Conservation (phyloP, 2,113 vertebrate genomes). For the Brienomyrus brachyistius region DNA sequence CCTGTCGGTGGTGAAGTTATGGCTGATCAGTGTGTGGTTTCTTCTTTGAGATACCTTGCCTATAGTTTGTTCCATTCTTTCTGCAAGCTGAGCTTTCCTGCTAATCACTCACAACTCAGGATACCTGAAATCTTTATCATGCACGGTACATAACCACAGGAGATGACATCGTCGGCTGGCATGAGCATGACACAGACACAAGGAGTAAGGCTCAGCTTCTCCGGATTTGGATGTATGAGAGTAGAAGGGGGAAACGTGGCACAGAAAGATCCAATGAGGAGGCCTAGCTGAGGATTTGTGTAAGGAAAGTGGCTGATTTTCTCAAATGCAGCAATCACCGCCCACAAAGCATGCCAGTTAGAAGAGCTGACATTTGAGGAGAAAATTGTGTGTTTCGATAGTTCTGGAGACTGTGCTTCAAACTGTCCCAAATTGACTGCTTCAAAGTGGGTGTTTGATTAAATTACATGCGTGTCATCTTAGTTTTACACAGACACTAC, state of each 20-base stretch:
- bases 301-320: not conserved
- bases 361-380: not conserved
- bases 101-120: not conserved
- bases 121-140: not conserved
- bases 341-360: not conserved
- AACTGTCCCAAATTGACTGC: not conserved
- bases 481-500: not conserved
- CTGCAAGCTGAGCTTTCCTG: not conserved
- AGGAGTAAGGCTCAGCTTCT: not conserved
- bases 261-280: not conserved
- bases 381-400: not conserved
- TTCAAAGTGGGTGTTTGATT: not conserved
- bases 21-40: not conserved
- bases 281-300: not conserved
- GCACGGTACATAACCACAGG: not conserved
- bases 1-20: not conserved
- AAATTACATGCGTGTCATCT: not conserved
- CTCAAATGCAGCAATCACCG: not conserved
- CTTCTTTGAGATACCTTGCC: not conserved
- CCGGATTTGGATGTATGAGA: not conserved
- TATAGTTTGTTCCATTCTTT: not conserved
- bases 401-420: not conserved
- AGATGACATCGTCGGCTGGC: not conserved
- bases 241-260: not conserved
- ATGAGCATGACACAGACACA: not conserved